Evolutionary conservation across 2,113 vertebrate species (phyloP).

Genomic region (Platysteira castanea): DNA sequence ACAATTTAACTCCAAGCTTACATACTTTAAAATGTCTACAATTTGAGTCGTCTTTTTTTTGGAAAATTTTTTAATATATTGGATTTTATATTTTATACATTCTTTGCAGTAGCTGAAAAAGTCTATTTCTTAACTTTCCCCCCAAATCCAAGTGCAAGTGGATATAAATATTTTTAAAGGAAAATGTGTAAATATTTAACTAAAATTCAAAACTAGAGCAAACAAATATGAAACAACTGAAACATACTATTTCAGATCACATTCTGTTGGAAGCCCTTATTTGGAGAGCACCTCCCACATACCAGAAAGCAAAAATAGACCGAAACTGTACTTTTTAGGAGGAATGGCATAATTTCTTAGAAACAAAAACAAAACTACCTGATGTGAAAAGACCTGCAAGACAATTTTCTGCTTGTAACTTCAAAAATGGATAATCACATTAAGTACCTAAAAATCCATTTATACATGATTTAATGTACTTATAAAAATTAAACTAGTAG

Average conservation of each 20-base stretch:
- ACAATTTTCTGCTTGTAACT: neutral
- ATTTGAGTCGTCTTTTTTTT: neutral
- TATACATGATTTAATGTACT: neutral
- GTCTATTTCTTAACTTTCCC: neutral
- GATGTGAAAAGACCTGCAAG: neutral
- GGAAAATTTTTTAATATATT: neutral
- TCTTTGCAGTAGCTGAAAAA: neutral
- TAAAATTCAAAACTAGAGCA: neutral
- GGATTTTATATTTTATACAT: neutral
- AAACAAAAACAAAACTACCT: neutral
- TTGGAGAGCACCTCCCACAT: accelerated
- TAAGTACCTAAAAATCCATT: neutral
- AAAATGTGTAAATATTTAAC: neutral
- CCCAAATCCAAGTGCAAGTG: neutral
- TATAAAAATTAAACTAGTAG: neutral
- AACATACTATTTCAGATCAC: neutral
- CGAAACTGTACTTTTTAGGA: neutral
- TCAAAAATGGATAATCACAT: neutral
- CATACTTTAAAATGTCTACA: neutral
- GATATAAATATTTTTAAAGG: neutral
- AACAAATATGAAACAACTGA: neutral
- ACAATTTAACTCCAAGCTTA: neutral
- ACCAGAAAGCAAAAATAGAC: neutral
- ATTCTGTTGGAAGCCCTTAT: neutral
- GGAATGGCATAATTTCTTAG: neutral